Percentiles rank a stretch among this genome's conserved stretches.
These are phyloP conservation scores for Ceratina australensis DNA, from an alignment of 1,140 invertebrate genomes.

Conservation along the genomic window DNA sequence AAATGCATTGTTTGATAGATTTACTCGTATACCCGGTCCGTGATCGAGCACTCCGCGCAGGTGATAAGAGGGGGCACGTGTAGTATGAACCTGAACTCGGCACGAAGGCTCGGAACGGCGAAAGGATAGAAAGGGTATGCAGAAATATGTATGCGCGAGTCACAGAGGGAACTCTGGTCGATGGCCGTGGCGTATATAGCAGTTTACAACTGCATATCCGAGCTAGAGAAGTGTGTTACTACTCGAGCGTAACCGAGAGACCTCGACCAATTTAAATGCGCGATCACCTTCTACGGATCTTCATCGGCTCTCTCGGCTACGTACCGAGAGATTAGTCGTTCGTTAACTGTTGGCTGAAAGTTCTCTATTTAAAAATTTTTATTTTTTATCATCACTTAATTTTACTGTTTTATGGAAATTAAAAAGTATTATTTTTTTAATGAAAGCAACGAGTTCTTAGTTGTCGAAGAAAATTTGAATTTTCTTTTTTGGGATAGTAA, in stretches of 20 bases:
- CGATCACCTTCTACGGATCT: conserved; percentile 60
- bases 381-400: no score
- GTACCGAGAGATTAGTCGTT: conserved; percentile 36
- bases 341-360: not conserved
- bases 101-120: conserved; percentile 40
- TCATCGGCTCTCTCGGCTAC: conserved; percentile 24
- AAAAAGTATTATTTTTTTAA: no score
- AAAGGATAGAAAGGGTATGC: conserved; percentile 38
- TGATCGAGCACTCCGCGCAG: conserved; percentile 3
- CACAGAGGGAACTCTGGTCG: conserved; percentile 52
- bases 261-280: conserved; percentile 65
- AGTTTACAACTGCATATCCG: conserved; percentile 56
- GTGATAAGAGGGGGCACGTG: conserved; percentile 54
- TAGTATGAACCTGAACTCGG: conserved; percentile 58
- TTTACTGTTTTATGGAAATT: no score
- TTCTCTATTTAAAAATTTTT: no score
- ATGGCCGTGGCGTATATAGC: conserved; percentile 56
- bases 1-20: not conserved
- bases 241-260: conserved; percentile 64
- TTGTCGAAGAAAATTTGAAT: not conserved
- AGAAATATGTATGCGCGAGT: conserved; percentile 26
- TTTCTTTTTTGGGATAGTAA: not conserved
- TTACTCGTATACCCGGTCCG: not conserved
- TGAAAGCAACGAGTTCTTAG: no score
- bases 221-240: conserved; percentile 60